A percentile compares a stretch with the other conserved stretches of the same genome.
Conservation (phyloP, 2,113 vertebrate genomes). For the Nicator chloris region DNA sequence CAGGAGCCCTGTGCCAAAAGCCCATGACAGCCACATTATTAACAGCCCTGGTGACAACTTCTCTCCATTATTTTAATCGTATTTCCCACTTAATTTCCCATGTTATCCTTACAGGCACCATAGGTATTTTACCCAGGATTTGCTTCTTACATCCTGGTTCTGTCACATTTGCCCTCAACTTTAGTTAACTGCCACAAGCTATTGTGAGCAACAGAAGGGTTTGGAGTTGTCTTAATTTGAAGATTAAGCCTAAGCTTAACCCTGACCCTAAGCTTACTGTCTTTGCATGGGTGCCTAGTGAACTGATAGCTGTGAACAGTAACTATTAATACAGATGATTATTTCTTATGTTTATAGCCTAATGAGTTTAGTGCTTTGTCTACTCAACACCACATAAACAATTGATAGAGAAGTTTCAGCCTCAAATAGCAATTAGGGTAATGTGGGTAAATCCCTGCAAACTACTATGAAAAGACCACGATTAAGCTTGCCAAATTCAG, state of each 20-base stretch:
- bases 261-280: not conserved
- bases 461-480: not conserved
- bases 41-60: not conserved
- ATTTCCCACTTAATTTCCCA: not conserved
- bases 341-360: not conserved
- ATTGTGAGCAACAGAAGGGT: not conserved
- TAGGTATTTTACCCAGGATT: not conserved
- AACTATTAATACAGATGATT: not conserved
- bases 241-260: not conserved
- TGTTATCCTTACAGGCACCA: not conserved
- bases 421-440: not conserved
- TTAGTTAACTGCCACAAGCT: not conserved
- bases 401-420: not conserved
- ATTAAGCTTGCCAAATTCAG: not conserved
- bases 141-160: not conserved
- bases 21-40: too few relatives aligned
- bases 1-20: not conserved
- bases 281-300: not conserved
- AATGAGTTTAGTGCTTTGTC: not conserved
- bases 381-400: not conserved
- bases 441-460: not conserved
- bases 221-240: not conserved
- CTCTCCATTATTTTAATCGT: not conserved
- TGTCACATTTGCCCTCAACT: not conserved
- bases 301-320: not conserved